Evolutionary conservation across 2,113 vertebrate species (phyloP), one percentile per base, ranked within the genome.

Genomic region (Rhodinocichla rosea): DNA sequence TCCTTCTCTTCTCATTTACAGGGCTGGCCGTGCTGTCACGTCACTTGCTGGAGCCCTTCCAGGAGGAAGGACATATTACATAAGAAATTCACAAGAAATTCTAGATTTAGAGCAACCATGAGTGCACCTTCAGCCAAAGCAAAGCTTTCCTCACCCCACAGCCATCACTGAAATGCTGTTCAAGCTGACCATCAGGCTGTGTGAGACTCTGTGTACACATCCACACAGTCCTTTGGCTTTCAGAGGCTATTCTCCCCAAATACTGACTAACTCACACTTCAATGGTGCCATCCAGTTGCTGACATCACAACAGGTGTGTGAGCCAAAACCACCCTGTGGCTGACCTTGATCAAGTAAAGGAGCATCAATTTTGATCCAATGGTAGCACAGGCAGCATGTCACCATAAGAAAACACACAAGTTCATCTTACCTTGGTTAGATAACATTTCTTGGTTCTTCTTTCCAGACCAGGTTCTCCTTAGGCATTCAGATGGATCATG

Each of bases 1-100:
- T 63, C n/a, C 50, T 95, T 86, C 70, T 79, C 56, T 85, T 93
- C 57, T 77, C 79, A 57, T 86, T 92, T 83, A 83, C 71, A 57
- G 59, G 28, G 44, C 49, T 62, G 71, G 32, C 37, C 8, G 0
- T 92, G 50, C 71, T 92, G 59, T 94, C 91, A 74, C 50, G 37
- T 86, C 71, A 18, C n/a, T 92, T 80, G 45, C 45, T 92, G 76
- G 73, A 89, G 76, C 73, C 80, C 76, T 89, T 90, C 83, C 89
- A 89, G 63, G 67, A 80, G 49, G 67, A 88, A 68, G 57, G 86
- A 53, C 40, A 9, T 33, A 15, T 32, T 85, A 64, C 40, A 76
- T 37, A 89, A 83, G 68, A 83, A 77, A 45, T 80, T 16, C 50
- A 57, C 28, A 23, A 90, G 59, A 83, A 86, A 86, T 80, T 73